Evolutionary conservation across 37 sponge, comb jelly and placozoan genomes (phyloP).

Genomic region (Dysidea cf. avara): DNA sequence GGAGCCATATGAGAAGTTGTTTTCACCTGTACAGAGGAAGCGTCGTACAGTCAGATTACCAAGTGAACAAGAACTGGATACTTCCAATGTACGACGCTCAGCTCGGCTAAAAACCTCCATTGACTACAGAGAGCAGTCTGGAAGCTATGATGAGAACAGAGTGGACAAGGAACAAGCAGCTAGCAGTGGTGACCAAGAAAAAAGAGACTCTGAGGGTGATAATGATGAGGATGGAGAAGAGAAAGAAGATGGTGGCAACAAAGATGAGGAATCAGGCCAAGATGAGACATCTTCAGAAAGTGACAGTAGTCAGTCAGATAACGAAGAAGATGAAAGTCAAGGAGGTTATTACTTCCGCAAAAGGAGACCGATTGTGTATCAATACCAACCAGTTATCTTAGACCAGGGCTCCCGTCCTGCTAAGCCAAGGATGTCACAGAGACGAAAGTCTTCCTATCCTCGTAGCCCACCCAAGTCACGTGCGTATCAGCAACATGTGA

Average conservation of each 20-base stretch:
- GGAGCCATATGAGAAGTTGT: conserved; percentile 79
- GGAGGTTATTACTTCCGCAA: conserved; percentile 79
- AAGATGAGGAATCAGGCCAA: conserved; percentile 32
- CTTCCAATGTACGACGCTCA: conserved; percentile 3
- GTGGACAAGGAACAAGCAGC: not conserved
- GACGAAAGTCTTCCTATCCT: not conserved
- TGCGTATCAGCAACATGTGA: not conserved
- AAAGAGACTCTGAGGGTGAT: not conserved
- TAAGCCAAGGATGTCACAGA: not conserved
- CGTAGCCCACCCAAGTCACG: conserved; percentile 9
- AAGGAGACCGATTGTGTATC: conserved; percentile 78
- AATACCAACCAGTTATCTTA: conserved; percentile 55
- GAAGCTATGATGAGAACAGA: not conserved
- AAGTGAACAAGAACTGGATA: not conserved
- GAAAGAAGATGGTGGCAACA: conserved; percentile 50
- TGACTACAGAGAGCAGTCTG: conserved; percentile 3
- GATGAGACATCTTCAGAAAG: conserved; percentile 31
- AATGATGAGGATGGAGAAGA: conserved; percentile 8
- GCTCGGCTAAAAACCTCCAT: not conserved
- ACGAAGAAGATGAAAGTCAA: conserved; percentile 37
- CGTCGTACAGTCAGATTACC: not conserved
- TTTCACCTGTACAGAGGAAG: conserved; percentile 40
- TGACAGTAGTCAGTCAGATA: conserved; percentile 36
- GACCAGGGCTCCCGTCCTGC: not conserved
- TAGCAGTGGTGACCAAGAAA: conserved; percentile 14